Evolutionary conservation across 1,140 invertebrate species (phyloP), one percentile per base, ranked within the genome.

Genomic region (Heliconius hermathena): DNA sequence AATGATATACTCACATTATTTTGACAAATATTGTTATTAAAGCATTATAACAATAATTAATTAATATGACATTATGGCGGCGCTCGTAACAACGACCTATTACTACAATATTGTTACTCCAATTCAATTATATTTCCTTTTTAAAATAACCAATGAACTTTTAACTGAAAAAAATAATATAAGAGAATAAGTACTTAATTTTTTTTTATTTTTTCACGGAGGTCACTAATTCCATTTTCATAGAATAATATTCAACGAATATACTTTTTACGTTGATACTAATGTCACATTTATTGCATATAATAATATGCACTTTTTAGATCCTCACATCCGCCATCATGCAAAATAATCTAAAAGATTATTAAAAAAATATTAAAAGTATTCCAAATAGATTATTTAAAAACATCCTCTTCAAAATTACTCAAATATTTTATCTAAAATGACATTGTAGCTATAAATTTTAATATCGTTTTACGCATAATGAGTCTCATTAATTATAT

Each of bases 371-470:
- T 8, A 29, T 66, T 66, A n/a, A 66, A 66, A 29, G 54, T 57
- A 57, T 66, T 26, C 60, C 22, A 66, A 66, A 22, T 4, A 29
- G n/a, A 66, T 29, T 11, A 29, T 66, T 66, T 66, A 66, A 66
- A 29, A 66, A 66, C 60, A 66, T 66, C 60, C 60, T 66, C 60
- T 66, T 66, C 26, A 13, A 66, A 66, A 29, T 66, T 66, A 66
- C 60, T 29, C 22, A 66, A 66, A 66, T 66, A 66, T 66, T 66
- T 66, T 66, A 66, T 66, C 22, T 66, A 13, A 66, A 66, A 66
- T 66, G 60, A 66, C 60, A 66, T 66, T 66, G 60, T 66, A 66
- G 60, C 60, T 16, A 66, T 66, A 66, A 66, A 66, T 66, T 66
- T 26, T 66, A 29, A 66, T 66, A 66, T 66, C n/a, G 26, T 66